A percentile compares a stretch with the other conserved stretches of the same genome.
These are phyloP conservation scores for Scomber japonicus DNA, from an alignment of 2,113 vertebrate species.

Conservation along the genomic window DNA sequence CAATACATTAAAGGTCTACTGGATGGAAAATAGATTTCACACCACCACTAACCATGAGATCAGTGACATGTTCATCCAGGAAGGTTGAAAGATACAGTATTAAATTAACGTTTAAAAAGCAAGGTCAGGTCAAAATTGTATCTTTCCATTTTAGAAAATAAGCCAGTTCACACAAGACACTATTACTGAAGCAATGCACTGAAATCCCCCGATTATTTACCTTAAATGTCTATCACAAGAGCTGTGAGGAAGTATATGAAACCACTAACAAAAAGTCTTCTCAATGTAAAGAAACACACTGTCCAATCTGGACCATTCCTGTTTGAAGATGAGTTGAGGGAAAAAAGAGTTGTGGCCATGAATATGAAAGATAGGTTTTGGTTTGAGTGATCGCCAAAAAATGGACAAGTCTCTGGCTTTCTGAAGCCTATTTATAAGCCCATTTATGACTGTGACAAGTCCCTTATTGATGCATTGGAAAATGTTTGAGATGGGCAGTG, in stretches of 20 bases:
- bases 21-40: slow-evolving; percentile 9
- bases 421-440: not conserved
- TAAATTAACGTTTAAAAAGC: not conserved
- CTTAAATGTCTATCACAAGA: not conserved
- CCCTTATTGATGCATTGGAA: not conserved
- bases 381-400: not conserved
- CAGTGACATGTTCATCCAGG: not conserved
- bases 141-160: not conserved
- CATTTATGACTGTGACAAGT: not conserved
- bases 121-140: not conserved
- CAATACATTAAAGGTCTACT: not conserved
- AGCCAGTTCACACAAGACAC: not conserved
- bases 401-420: not conserved
- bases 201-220: not conserved
- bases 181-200: not conserved
- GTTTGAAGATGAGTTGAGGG: not conserved
- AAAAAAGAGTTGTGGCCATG: not conserved
- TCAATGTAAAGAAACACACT: not conserved
- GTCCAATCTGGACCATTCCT: not conserved
- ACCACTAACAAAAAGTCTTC: not conserved
- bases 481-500: not conserved
- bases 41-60: not conserved
- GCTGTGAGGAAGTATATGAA: not conserved
- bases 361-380: not conserved
- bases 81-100: not conserved